These are phyloP conservation scores for Drosophila leontia DNA, from an alignment of 1,140 invertebrate species.

Conservation along the genomic window DNA sequence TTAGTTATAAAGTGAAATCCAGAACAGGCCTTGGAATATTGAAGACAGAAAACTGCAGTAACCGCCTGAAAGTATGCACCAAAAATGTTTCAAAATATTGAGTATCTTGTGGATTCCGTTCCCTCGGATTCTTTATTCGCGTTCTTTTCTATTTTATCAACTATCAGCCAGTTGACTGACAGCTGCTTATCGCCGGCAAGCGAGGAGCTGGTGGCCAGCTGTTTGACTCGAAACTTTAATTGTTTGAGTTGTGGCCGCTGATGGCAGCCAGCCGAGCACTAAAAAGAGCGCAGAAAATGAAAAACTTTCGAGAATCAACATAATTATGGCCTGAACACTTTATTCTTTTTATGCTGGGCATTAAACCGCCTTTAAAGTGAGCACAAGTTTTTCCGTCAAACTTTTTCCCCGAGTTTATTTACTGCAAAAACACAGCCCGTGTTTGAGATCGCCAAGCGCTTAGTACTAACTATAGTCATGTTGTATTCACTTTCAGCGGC, in stretches of 20 bases:
- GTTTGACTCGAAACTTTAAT: slow-evolving; percentile 42
- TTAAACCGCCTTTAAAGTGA: slow-evolving; percentile 22
- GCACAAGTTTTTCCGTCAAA: slow-evolving; percentile 25
- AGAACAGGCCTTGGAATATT: slow-evolving; percentile 6
- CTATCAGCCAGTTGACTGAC: slow-evolving; percentile 25
- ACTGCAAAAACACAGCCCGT: slow-evolving; percentile 7
- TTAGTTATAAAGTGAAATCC: slow-evolving; percentile 3
- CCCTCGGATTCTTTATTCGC: not conserved
- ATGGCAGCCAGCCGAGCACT: slow-evolving; percentile 4
- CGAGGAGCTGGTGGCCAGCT: slow-evolving; percentile 13
- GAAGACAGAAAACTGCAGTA: too few relatives aligned
- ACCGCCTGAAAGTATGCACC: slow-evolving; percentile 42
- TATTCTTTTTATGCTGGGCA: slow-evolving; percentile 15
- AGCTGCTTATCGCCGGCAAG: slow-evolving; percentile 37
- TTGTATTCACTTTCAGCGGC: not conserved
- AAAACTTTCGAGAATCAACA: slow-evolving; percentile 43
- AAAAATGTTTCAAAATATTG: slow-evolving; percentile 3
- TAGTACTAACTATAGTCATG: not conserved
- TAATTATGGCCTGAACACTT: slow-evolving; percentile 25
- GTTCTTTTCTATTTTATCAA: not conserved
- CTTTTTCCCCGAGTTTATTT: slow-evolving; percentile 20
- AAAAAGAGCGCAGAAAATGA: slow-evolving; percentile 1
- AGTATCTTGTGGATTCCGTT: slow-evolving; percentile 4
- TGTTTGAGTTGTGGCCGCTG: slow-evolving; percentile 34
- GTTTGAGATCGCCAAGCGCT: slow-evolving; percentile 6